phyloP scores from a whole-genome alignment of 2,888 invertebrate species.

The Latrodectus elegans region DNA sequence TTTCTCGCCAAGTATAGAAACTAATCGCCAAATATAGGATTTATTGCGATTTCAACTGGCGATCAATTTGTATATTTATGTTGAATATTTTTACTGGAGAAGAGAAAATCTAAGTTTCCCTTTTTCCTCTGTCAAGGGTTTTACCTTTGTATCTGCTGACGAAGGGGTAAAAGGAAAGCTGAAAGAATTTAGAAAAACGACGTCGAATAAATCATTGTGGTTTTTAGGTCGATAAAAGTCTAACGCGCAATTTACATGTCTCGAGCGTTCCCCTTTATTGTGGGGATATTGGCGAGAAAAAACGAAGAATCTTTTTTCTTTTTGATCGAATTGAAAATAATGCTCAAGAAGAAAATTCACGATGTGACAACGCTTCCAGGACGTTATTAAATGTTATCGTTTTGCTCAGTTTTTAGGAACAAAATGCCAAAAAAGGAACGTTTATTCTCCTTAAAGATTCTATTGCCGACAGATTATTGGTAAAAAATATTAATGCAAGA shows the following conservation, averaged over 20 bases:
- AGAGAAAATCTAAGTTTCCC: slow-evolving; percentile 2
- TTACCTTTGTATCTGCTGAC: slow-evolving; percentile 8
- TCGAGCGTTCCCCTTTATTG: not conserved
- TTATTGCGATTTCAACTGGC: not conserved
- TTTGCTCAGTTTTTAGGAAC: slow-evolving; percentile 5
- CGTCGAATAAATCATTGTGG: slow-evolving; percentile 18
- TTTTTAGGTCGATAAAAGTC: slow-evolving; percentile 14
- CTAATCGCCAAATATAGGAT: not conserved
- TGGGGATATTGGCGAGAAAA: not conserved
- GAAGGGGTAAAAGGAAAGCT: not conserved
- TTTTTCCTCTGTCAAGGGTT: slow-evolving; percentile 1
- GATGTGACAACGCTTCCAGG: not conserved
- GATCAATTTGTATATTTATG: slow-evolving; percentile 26
- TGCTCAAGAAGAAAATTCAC: not conserved
- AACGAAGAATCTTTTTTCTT: not conserved
- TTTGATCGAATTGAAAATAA: not conserved
- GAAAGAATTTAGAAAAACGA: slow-evolving; percentile 10
- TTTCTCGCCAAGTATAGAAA: not conserved
- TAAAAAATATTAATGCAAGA: no score
- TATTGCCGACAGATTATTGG: no score
- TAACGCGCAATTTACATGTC: slow-evolving; percentile 11
- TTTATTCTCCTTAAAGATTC: no score
- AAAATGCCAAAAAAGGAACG: not conserved
- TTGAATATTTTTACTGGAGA: slow-evolving; percentile 3
- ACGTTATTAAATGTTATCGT: slow-evolving; percentile 1